A percentile compares a stretch with the other conserved stretches of the same genome.
These are phyloP conservation scores for Limonius californicus DNA, from an alignment of 1,140 invertebrate genomes.

Conservation along the genomic window DNA sequence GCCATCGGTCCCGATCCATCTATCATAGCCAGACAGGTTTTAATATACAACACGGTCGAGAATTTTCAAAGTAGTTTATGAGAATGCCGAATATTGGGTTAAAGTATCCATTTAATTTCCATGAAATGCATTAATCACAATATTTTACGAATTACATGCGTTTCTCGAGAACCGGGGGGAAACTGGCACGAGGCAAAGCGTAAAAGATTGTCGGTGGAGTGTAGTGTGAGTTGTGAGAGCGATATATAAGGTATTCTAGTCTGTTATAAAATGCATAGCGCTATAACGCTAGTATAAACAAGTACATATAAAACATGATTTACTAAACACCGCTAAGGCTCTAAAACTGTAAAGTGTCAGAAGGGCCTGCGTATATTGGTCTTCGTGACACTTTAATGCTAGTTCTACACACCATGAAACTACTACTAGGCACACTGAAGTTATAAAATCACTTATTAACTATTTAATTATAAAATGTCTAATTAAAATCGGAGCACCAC, in stretches of 20 bases:
- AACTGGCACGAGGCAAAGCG: too few species aligned
- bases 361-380: not conserved
- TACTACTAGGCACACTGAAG: conserved; percentile 9
- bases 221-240: not conserved
- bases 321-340: conserved; percentile 16
- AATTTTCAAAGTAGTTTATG: conserved; percentile 1
- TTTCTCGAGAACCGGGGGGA: too few species aligned
- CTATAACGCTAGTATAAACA: conserved; percentile 15
- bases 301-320: conserved; percentile 18
- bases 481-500: not conserved
- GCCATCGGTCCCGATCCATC: conserved; percentile 28
- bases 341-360: conserved; percentile 14
- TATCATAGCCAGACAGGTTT: conserved; percentile 37
- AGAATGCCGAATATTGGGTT: not conserved
- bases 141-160: too few species aligned
- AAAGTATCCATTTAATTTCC: not conserved
- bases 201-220: not conserved
- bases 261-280: conserved; percentile 18
- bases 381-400: conserved; percentile 9
- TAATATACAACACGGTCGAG: conserved; percentile 30
- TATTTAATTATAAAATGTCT: conserved; percentile 2
- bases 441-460: conserved; percentile 12
- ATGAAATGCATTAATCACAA: too few species aligned
- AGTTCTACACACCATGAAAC: conserved; percentile 12
- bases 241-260: not conserved